phyloP scores from a whole-genome alignment of 2,888 invertebrate species.

The Troides oblongomaculatus region DNA sequence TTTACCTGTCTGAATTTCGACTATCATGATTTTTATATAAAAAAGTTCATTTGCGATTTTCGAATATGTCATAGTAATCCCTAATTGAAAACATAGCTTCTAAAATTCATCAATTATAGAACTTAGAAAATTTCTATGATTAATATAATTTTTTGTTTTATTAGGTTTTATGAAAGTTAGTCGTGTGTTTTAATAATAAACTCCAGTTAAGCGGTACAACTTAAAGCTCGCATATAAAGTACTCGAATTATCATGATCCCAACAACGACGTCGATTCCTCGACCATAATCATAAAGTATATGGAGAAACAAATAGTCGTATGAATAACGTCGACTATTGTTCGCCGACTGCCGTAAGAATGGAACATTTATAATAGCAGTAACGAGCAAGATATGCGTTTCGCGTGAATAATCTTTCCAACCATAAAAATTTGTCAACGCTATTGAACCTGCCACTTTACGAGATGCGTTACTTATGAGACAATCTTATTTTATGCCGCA shows the following conservation, averaged over 20 bases:
- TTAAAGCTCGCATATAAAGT: conserved; percentile 22
- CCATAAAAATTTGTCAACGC: conserved; percentile 30
- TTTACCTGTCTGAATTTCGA: not conserved
- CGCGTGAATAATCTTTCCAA: conserved; percentile 31
- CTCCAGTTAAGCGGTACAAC: conserved; percentile 8
- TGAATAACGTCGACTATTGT: conserved; percentile 39
- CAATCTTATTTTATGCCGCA: conserved; percentile 18
- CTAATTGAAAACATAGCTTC: too few relatives aligned
- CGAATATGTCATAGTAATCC: too few relatives aligned
- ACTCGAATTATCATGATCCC: conserved; percentile 40
- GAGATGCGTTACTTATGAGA: conserved; percentile 20
- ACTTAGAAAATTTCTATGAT: not conserved
- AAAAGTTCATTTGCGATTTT: not conserved
- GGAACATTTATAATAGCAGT: conserved; percentile 43
- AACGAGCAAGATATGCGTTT: conserved; percentile 38
- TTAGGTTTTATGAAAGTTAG: not conserved
- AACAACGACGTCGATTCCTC: conserved; percentile 43
- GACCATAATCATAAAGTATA: conserved; percentile 52
- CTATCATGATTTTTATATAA: not conserved
- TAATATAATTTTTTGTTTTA: not conserved
- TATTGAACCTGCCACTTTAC: conserved; percentile 19
- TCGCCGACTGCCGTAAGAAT: conserved; percentile 40
- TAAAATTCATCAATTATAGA: too few relatives aligned
- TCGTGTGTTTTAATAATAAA: not conserved
- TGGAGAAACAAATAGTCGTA: conserved; percentile 54